These are phyloP conservation scores for Beaufortia kweichowensis DNA, from an alignment of 2,113 vertebrate genomes.

Conservation along the genomic window DNA sequence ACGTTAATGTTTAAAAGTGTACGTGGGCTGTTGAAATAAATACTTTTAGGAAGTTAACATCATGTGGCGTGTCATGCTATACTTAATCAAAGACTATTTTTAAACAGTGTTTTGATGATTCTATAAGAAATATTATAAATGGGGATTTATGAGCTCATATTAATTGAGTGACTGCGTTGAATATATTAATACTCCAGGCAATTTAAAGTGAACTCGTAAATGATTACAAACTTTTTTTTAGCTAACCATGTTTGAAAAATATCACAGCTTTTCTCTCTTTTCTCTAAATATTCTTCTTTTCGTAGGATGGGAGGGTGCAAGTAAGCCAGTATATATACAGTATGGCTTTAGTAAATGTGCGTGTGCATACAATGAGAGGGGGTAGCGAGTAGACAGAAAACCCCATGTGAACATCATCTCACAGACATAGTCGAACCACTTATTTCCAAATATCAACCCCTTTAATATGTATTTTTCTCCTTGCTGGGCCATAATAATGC, in stretches of 20 bases:
- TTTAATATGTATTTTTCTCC: conserved; percentile 61
- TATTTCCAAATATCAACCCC: conserved; percentile 72
- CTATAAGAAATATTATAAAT: no score
- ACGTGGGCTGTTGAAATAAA: conserved; percentile 7
- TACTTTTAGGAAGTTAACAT: neutral
- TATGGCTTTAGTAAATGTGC: neutral
- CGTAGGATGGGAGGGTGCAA: neutral
- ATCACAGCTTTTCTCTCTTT: neutral
- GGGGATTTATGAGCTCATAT: no score
- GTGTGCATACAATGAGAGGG: conserved; percentile 50
- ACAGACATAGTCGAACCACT: conserved; percentile 64
- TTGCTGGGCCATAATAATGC: conserved; percentile 68
- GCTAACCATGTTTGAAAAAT: no score
- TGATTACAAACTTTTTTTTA: no score
- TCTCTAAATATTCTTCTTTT: neutral
- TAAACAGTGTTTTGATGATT: no score
- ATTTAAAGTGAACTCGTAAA: no score
- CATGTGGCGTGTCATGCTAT: no score
- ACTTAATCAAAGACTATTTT: no score
- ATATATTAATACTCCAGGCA: no score
- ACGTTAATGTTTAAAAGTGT: neutral
- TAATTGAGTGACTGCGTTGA: no score
- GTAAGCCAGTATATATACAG: neutral
- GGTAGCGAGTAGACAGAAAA: conserved; percentile 56
- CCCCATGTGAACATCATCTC: conserved; percentile 68